These are phyloP conservation scores for Pachyuromys duprasi DNA, from an alignment of 2,797 vertebrate genomes.

Conservation along the genomic window DNA sequence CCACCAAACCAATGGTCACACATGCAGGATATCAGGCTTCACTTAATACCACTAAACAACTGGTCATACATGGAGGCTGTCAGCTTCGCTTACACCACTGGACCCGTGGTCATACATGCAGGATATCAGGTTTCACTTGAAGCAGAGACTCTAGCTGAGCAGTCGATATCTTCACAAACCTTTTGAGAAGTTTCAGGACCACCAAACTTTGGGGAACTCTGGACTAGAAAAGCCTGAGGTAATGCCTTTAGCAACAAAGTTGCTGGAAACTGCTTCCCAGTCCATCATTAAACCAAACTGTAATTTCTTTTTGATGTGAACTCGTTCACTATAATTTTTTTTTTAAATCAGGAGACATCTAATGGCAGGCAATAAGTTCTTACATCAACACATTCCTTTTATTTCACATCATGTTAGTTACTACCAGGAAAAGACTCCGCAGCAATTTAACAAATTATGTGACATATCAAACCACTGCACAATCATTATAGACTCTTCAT, in stretches of 20 bases:
- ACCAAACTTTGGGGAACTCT: not conserved
- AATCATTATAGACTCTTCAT: not conserved
- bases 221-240: not conserved
- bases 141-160: not conserved
- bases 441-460: not conserved
- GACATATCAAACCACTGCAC: not conserved
- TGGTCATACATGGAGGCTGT: too few relatives aligned
- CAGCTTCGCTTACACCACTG: too few relatives aligned
- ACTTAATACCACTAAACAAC: not conserved
- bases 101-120: not conserved
- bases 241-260: not conserved
- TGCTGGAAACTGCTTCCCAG: not conserved
- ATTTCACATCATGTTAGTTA: not conserved
- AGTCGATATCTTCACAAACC: not conserved
- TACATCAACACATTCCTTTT: not conserved
- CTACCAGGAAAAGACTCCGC: not conserved
- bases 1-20: not conserved
- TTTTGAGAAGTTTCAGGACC: not conserved
- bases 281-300: not conserved
- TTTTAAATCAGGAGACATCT: not conserved
- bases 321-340: not conserved
- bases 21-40: too few relatives aligned
- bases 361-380: not conserved
- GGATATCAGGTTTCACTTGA: not conserved
- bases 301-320: constrained; percentile 8